Base-by-base conservation (phyloP, 2,797 vertebrate genomes). In the Botia kubotai region DNA sequence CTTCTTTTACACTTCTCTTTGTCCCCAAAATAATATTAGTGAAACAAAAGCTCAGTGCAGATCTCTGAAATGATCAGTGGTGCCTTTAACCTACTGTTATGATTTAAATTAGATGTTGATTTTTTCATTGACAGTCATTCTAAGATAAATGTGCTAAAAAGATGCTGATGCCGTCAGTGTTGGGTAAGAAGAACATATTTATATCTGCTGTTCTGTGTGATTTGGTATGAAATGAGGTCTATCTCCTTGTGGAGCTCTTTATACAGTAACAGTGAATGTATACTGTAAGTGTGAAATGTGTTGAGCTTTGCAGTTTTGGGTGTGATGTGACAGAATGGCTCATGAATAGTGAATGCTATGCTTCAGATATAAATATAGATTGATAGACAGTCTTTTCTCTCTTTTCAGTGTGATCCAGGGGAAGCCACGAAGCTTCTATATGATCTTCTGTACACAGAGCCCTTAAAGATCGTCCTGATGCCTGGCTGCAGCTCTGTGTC, bases 401-500 rank as follows among this genome's bases (percentile, higher is more conserved):
- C 43, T 43, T 36, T 39, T 46, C 86, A 95, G 91, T 95, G 94
- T 83, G 92, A 92, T 86, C 95, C 95, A 0, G 95, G 95, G 13
- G 94, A 95, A 84, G 94, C 95, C 70, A 96, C 95, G 52, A 95
- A 95, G 83, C 92, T 94, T 55, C 90, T 96, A 62, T 96, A 96
- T 0, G 95, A 96, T 83, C 90, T 95, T 7, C 95, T 95, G 21
- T 96, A 95, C 89, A 95, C 94, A 0, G 94, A 95, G 80, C 95
- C 95, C 26, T 93, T 95, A 90, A 96, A 96, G 91, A 95, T 95
- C 74, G 93, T 93, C 83, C 91, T 93, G 68, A 94, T 95, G 94
- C 95, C 94, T 0, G 96, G 96, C 57, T 96, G 96, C 87, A 97
- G 96, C 85, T 95, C 94, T 0, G 96, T 97, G 36, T 97, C 96